A percentile compares a stretch with the other conserved stretches of the same genome.
Evolutionary conservation across 2,888 invertebrate genomes (phyloP).

Genomic region (Lochmaea crataegi): DNA sequence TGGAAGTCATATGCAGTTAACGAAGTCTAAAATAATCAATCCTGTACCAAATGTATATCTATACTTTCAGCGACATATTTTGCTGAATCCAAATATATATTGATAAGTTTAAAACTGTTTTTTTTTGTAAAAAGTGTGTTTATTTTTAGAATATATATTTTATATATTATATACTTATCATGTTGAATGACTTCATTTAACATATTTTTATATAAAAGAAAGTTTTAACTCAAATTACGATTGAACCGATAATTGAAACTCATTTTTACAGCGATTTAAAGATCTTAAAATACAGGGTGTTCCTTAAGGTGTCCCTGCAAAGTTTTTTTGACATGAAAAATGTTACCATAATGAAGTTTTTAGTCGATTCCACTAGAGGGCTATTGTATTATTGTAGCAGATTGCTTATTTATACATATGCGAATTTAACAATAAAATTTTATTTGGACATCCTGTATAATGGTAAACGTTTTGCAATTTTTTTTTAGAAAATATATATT

Average conservation of each 20-base stretch:
- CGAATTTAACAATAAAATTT: too few species aligned
- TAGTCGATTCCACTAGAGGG: too few species aligned
- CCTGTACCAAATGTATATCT: constrained; percentile 21
- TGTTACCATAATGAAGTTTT: too few species aligned
- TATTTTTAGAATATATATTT: constrained; percentile 33
- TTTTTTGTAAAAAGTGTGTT: constrained; percentile 30
- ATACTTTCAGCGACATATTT: neutral
- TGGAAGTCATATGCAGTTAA: neutral
- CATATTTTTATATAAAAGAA: constrained; percentile 32
- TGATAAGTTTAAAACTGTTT: constrained; percentile 37
- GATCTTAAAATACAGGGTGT: neutral
- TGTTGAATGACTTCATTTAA: constrained; percentile 24
- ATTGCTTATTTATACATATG: too few species aligned
- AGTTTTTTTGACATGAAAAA: too few species aligned
- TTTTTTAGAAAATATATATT: too few species aligned
- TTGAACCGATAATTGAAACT: constrained; percentile 1
- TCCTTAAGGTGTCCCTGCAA: too few species aligned
- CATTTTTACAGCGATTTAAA: neutral
- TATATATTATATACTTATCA: constrained; percentile 29
- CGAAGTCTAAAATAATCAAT: constrained; percentile 2
- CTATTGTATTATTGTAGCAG: too few species aligned
- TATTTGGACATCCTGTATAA: too few species aligned
- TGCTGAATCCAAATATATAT: constrained; percentile 53
- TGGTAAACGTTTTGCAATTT: too few species aligned
- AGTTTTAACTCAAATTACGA: neutral